Conservation (phyloP, 1,140 invertebrate species). For the Homalodisca vitripennis region DNA sequence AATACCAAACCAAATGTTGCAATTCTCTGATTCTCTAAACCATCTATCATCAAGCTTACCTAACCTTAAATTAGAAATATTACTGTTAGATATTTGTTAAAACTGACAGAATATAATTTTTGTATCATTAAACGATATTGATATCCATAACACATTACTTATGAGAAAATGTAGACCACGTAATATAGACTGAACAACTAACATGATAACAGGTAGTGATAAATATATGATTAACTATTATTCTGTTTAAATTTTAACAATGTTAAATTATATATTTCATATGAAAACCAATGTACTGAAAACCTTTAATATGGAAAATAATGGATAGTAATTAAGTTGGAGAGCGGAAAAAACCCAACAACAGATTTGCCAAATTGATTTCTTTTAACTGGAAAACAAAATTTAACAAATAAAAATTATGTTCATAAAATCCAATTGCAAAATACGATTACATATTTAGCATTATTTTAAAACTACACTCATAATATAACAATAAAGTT, state of each 20-base stretch:
- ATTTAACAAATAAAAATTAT: not conserved
- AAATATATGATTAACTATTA: constrained; percentile 17
- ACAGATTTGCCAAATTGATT: constrained; percentile 7
- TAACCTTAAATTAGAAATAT: constrained; percentile 23
- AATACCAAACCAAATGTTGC: constrained; percentile 15
- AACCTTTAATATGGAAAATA: not conserved
- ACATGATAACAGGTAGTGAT: constrained; percentile 5
- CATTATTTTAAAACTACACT: constrained; percentile 25
- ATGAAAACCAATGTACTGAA: not conserved
- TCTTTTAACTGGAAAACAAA: constrained; percentile 9
- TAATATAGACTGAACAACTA: constrained; percentile 24
- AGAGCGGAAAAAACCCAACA: constrained; percentile 18
- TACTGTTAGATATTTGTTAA: constrained; percentile 21
- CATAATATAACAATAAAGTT: constrained; percentile 26
- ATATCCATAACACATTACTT: constrained; percentile 27
- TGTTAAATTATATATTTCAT: constrained; percentile 9
- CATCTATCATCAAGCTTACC: constrained; percentile 6
- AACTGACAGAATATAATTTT: constrained; percentile 27
- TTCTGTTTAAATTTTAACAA: constrained; percentile 7
- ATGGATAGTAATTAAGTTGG: constrained; percentile 14
- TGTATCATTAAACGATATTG: not conserved
- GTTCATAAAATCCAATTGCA: constrained; percentile 6
- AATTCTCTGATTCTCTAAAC: not conserved
- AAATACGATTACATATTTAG: constrained; percentile 18
- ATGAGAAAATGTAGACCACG: constrained; percentile 13